Base-by-base conservation (phyloP, 2,797 vertebrate genomes). In the Thunnus albacares region DNA sequence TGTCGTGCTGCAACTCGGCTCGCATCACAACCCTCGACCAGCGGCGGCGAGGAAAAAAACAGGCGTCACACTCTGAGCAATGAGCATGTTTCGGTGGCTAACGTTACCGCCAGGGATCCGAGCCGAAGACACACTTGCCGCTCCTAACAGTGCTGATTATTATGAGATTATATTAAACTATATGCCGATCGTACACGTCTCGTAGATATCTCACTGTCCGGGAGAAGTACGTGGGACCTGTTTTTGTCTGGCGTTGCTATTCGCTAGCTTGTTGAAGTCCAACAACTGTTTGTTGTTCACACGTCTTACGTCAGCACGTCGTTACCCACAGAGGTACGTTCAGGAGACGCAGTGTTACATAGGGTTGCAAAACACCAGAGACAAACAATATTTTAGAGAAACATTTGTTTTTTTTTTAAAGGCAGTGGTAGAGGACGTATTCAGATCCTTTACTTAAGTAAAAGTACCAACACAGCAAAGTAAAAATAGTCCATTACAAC, bases 261-360 rank as follows among this genome's bases (percentile, higher is more conserved):
- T 85, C 87, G 87, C 89, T 94, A 93, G 92, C 92, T 93, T 88
- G 90, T 92, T 92, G 81, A 89, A 93, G 93, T 94, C 93, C 91
- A 92, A 91, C 93, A 93, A 95, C 93, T 94, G 94, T 95, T 96
- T 95, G 95, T 95, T 96, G 94, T 94, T 92, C 93, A 85, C 84
- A 84, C 90, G 88, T 92, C 84, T 79, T 73, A 95, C 95, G 96
- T 96, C 94, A 96, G 73, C 93, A 90, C 80, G 88, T 86, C 86
- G 45, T 52, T 62, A 22, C 55, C 47, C 67, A 43, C 33, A 3
- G 71, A 70, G 76, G 38, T 43, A 60, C 86, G 87, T 93, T 91
- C 85, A 93, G 22, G 43, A 72, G 14, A 73, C 65, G 68, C 74
- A 80, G 5, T 45, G 89, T 87, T 88, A 18, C 67, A 61, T 14